Percentiles rank a stretch among this genome's conserved stretches.
phyloP scores from a whole-genome alignment of 1,140 invertebrate species.

The Samia ricini region DNA sequence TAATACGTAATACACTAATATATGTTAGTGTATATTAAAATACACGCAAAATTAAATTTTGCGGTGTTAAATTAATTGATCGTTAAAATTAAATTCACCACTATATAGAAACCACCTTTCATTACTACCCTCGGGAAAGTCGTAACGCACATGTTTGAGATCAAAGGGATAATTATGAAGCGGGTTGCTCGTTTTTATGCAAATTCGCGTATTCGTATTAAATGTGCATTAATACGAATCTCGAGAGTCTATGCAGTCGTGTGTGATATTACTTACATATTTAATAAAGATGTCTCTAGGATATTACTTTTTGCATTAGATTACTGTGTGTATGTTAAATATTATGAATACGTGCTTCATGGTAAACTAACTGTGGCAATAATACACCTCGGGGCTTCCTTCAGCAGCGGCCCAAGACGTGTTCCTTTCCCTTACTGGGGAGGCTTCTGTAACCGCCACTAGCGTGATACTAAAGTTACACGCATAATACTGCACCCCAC shows the following conservation, averaged over 20 bases:
- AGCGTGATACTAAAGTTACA: no score
- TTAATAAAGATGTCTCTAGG: neutral
- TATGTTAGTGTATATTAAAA: no score
- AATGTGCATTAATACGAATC: slow-evolving; percentile 6
- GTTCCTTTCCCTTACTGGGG: no score
- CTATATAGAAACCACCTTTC: slow-evolving; percentile 11
- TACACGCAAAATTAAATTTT: neutral
- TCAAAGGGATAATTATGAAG: slow-evolving; percentile 40
- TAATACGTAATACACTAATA: no score
- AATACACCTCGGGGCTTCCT: no score
- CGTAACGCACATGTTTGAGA: slow-evolving; percentile 38
- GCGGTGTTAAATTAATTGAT: neutral
- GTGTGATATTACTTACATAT: neutral
- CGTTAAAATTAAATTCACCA: slow-evolving; percentile 6
- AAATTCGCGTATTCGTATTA: slow-evolving; percentile 18
- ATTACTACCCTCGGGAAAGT: slow-evolving; percentile 17
- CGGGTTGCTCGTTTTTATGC: slow-evolving; percentile 32
- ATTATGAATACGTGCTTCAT: no score
- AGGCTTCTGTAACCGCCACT: no score
- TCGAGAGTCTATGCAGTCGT: slow-evolving; percentile 1
- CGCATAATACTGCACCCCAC: no score
- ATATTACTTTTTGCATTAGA: neutral
- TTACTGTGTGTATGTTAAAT: no score
- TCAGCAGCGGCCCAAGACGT: no score
- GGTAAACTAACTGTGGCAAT: no score